A percentile compares a stretch with the other conserved stretches of the same genome.
These are phyloP conservation scores for Neodiprion lecontei DNA, from an alignment of 1,140 invertebrate species.

Conservation along the genomic window DNA sequence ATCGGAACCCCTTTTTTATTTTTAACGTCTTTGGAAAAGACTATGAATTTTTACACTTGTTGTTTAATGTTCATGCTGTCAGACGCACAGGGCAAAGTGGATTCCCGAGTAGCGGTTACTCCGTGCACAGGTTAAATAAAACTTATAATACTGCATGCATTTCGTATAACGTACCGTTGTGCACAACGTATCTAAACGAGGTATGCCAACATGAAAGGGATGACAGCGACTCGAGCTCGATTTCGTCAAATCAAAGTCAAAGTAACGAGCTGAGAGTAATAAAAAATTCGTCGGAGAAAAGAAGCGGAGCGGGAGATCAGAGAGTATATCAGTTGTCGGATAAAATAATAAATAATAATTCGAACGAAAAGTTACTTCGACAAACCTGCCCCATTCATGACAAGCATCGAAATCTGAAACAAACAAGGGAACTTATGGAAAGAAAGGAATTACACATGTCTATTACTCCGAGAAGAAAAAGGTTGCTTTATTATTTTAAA, in stretches of 20 bases:
- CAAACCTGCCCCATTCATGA: conserved; percentile 51
- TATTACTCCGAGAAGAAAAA: conserved; percentile 35
- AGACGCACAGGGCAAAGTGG: conserved; percentile 58
- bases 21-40: background rate
- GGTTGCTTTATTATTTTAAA: conserved; percentile 32
- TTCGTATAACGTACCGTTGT: conserved; percentile 42
- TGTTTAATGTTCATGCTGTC: conserved; percentile 37
- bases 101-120: conserved; percentile 52
- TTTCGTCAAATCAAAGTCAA: conserved; percentile 13
- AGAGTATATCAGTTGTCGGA: conserved; percentile 32
- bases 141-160: conserved; percentile 55
- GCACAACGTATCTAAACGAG: conserved; percentile 40
- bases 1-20: background rate
- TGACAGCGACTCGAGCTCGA: conserved; percentile 31
- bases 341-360: conserved; percentile 30
- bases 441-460: conserved; percentile 36
- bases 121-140: conserved; percentile 60
- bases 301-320: conserved; percentile 32
- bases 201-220: conserved; percentile 45
- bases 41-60: conserved; percentile 9
- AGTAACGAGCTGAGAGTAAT: conserved; percentile 40
- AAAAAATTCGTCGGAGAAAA: background rate
- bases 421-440: conserved; percentile 51
- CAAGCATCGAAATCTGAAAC: conserved; percentile 47
- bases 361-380: conserved; percentile 30